Percentiles rank a stretch among this genome's conserved stretches.
Conservation (phyloP, 2,888 invertebrate species). For the Conomelus anceps region DNA sequence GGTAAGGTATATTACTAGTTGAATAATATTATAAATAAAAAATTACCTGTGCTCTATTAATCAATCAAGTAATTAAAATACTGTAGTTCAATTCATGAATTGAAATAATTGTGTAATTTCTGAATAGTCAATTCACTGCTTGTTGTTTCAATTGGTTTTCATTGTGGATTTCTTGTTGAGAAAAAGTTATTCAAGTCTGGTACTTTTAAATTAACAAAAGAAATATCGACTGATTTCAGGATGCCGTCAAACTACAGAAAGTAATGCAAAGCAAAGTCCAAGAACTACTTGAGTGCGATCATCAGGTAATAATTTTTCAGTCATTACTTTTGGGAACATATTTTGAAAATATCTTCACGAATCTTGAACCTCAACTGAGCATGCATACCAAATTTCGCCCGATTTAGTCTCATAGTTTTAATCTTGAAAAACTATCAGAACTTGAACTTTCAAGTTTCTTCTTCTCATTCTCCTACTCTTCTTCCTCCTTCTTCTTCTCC, state of each 20-base stretch:
- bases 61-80: not conserved
- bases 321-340: not conserved
- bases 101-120: not conserved
- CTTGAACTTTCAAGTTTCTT: no score
- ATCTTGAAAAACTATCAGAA: no score
- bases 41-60: not conserved
- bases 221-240: slow-evolving; percentile 47
- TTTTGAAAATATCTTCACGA: not conserved
- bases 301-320: slow-evolving; percentile 27
- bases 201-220: no score
- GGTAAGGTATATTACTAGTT: slow-evolving; percentile 42
- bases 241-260: slow-evolving; percentile 77
- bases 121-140: not conserved
- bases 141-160: not conserved
- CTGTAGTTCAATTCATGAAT: no score
- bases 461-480: no score
- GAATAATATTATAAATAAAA: not conserved
- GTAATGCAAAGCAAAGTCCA: slow-evolving; percentile 74
- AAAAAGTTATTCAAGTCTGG: no score
- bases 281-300: slow-evolving; percentile 58
- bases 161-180: slow-evolving; percentile 16
- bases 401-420: no score
- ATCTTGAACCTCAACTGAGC: no score
- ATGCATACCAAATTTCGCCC: no score
- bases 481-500: no score